phyloP scores from a whole-genome alignment of 2,797 vertebrate species.

The Amniataba percoides region DNA sequence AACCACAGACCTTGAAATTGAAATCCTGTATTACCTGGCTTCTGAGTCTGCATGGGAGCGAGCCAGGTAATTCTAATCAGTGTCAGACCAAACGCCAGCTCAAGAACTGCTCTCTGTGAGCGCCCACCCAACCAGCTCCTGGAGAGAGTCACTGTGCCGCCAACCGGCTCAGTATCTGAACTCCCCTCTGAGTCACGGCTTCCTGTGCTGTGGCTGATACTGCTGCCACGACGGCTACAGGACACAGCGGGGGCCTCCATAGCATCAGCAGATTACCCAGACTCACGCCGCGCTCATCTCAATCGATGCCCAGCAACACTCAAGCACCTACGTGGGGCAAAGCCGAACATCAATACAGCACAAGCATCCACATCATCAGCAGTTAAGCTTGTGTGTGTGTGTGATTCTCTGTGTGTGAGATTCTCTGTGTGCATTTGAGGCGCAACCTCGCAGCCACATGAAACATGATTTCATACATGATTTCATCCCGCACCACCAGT shows the following conservation, averaged over 20 bases:
- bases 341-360: neutral
- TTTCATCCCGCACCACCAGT: conserved; percentile 48
- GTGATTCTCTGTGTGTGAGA: neutral
- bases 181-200: conserved; percentile 11
- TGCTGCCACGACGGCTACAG: too few relatives aligned
- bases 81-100: conserved; percentile 20
- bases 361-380: neutral
- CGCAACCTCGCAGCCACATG: conserved; percentile 23
- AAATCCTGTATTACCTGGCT: conserved; percentile 12
- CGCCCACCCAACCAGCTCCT: neutral
- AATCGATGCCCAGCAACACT: neutral
- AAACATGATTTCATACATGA: conserved; percentile 67
- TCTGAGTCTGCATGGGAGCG: conserved; percentile 8
- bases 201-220: neutral
- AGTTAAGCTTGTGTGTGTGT: neutral
- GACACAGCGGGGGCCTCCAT: neutral
- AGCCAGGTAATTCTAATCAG: conserved; percentile 31
- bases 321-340: neutral
- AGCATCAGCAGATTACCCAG: conserved; percentile 8
- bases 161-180: neutral
- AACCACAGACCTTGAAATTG: conserved; percentile 40
- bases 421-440: too few relatives aligned
- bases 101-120: conserved; percentile 5
- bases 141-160: conserved; percentile 1
- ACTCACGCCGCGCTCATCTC: conserved; percentile 12